Evolutionary conservation across 2,797 vertebrate genomes (phyloP).

Genomic region (Poliocrania exsul): DNA sequence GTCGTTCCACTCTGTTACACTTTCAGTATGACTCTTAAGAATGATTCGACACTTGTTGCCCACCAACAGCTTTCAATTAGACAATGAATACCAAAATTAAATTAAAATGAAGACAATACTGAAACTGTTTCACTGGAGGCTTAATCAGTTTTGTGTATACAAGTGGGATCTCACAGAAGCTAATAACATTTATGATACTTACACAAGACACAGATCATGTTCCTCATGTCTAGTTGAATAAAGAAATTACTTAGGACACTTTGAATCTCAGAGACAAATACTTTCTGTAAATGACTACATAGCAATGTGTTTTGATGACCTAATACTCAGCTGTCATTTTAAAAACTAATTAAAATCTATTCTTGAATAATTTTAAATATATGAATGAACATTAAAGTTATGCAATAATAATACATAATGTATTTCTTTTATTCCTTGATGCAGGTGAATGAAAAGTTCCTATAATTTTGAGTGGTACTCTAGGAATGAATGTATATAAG

Average conservation of each 20-base stretch:
- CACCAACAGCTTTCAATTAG: background rate
- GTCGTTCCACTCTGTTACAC: background rate
- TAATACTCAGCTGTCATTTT: background rate
- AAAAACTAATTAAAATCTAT: background rate
- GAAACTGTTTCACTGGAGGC: background rate
- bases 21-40: background rate
- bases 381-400: background rate
- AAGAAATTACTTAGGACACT: background rate
- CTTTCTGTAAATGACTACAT: background rate
- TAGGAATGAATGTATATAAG: background rate
- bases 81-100: background rate
- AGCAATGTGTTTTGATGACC: background rate
- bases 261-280: background rate
- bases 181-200: background rate
- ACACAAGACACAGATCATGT: background rate
- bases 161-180: background rate
- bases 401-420: background rate
- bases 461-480: background rate
- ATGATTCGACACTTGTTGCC: background rate
- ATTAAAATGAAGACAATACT: background rate
- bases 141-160: background rate
- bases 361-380: background rate
- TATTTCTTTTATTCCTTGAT: background rate
- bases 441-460: background rate
- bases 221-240: background rate